Conservation (phyloP, 2,888 invertebrate genomes). For the Morpho achilles region DNA sequence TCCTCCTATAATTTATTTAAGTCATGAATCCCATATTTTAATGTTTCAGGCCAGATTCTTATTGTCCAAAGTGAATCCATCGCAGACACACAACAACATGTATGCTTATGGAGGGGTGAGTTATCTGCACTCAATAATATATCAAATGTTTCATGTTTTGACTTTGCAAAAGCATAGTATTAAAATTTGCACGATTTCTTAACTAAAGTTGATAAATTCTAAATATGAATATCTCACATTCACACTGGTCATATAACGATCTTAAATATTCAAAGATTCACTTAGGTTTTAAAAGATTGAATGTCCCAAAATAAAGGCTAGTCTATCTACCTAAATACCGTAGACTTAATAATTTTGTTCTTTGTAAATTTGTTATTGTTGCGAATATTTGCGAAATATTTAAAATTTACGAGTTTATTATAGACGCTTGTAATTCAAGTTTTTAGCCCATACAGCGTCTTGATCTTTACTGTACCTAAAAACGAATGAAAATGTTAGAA, state of each 20-base stretch:
- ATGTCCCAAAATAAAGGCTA: background rate
- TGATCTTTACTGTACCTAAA: background rate
- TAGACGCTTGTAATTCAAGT: too few species aligned
- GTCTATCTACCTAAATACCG: too few species aligned
- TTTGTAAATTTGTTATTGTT: too few species aligned
- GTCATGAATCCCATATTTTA: background rate
- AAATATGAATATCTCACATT: too few species aligned
- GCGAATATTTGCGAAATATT: too few species aligned
- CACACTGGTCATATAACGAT: too few species aligned
- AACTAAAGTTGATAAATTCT: background rate
- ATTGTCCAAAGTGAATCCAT: constrained; percentile 99
- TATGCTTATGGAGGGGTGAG: constrained; percentile 96
- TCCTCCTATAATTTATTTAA: too few species aligned
- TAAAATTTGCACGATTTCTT: constrained; percentile 3
- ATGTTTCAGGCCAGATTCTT: constrained; percentile 92
- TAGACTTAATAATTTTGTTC: too few species aligned
- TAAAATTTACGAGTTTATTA: too few species aligned
- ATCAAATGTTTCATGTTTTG: too few species aligned
- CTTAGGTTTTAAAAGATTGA: background rate
- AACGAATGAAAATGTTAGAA: background rate
- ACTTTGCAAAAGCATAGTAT: background rate
- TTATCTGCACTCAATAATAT: constrained; percentile 1
- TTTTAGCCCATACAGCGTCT: too few species aligned
- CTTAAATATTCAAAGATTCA: too few species aligned
- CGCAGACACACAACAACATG: constrained; percentile 99